Conservation (phyloP, 92 coral and sea anemone genomes). For the Umimayanthus kanabou region DNA sequence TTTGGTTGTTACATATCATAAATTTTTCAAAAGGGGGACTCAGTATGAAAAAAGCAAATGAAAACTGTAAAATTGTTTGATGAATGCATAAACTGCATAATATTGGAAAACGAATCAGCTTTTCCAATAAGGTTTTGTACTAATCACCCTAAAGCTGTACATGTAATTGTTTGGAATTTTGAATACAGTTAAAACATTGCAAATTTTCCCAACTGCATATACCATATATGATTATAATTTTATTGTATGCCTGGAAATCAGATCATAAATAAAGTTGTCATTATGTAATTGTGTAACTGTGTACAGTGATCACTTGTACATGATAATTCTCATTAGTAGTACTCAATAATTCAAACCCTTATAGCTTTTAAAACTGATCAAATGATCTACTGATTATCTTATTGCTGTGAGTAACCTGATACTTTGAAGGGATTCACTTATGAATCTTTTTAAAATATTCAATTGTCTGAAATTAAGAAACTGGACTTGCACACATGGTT, state of each 20-base stretch:
- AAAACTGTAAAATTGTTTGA: too few species aligned
- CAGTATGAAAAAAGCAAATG: too few species aligned
- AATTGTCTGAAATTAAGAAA: not conserved
- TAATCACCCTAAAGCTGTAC: not conserved
- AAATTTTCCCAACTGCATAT: not conserved
- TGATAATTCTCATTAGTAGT: not conserved
- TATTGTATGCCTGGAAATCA: too few species aligned
- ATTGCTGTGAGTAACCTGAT: too few species aligned
- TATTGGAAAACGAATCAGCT: not conserved
- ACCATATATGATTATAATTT: not conserved
- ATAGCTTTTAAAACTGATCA: too few species aligned
- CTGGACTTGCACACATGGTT: not conserved
- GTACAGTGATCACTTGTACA: not conserved
- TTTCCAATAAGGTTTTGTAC: too few species aligned
- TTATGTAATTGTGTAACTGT: not conserved
- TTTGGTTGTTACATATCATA: too few species aligned
- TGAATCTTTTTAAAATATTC: too few species aligned
- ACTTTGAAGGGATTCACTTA: too few species aligned
- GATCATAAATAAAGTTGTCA: too few species aligned
- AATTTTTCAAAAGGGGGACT: not conserved
- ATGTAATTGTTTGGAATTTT: not conserved
- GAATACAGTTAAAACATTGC: not conserved
- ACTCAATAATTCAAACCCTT: not conserved
- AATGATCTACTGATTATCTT: not conserved
- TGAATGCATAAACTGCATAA: not conserved